phyloP scores from a whole-genome alignment of 2,888 invertebrate species.

The Spilarctia lutea region DNA sequence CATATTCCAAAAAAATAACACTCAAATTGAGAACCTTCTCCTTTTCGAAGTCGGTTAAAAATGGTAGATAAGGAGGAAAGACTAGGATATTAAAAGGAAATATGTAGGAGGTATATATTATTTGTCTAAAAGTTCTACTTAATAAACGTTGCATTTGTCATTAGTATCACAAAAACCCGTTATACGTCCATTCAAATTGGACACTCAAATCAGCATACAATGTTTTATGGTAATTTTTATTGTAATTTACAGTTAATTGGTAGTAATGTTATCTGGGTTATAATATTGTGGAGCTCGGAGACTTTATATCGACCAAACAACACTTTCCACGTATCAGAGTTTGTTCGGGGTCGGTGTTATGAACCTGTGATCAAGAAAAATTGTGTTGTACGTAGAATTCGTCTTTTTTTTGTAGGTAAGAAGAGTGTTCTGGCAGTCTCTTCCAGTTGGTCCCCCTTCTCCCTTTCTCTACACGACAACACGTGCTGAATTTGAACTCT shows the following conservation, averaged over 20 bases:
- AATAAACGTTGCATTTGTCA: background rate
- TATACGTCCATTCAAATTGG: slow-evolving; percentile 1
- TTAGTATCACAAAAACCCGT: slow-evolving; percentile 2
- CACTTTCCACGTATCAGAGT: background rate
- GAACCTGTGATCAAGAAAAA: background rate
- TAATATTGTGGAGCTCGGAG: background rate
- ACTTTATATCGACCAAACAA: background rate
- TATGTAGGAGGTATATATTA: too few relatives aligned
- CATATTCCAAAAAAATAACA: too few relatives aligned
- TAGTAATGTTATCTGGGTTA: slow-evolving; percentile 3
- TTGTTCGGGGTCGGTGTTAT: too few relatives aligned
- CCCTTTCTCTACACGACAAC: too few relatives aligned
- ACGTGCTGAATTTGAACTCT: too few relatives aligned
- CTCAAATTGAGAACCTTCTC: too few relatives aligned
- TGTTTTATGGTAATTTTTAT: slow-evolving; percentile 18
- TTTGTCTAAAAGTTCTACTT: background rate
- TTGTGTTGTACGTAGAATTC: too few relatives aligned
- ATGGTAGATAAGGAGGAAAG: too few relatives aligned
- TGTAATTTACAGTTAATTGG: slow-evolving; percentile 2
- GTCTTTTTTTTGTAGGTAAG: too few relatives aligned
- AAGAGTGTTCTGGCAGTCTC: too few relatives aligned
- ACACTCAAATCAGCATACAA: slow-evolving; percentile 16
- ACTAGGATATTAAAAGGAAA: too few relatives aligned
- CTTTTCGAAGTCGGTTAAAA: background rate
- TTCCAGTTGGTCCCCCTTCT: too few relatives aligned